A percentile compares a stretch with the other conserved stretches of the same genome.
Evolutionary conservation across 2,888 invertebrate genomes (phyloP).

Genomic region (Halictus ligatus): DNA sequence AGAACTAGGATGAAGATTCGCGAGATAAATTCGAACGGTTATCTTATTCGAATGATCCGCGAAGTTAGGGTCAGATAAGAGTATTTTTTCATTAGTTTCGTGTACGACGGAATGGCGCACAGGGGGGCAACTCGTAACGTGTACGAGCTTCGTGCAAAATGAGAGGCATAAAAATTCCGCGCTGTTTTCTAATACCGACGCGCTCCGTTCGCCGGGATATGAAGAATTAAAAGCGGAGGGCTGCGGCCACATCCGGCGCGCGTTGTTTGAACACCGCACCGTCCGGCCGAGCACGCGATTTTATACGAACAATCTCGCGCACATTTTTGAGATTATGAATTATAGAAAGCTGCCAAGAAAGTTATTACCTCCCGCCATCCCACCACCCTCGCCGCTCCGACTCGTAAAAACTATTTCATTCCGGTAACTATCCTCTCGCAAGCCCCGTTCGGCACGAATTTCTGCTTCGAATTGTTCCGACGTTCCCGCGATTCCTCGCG

Average conservation of each 20-base stretch:
- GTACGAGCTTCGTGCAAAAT: neutral
- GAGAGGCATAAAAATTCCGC: neutral
- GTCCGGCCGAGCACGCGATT: neutral
- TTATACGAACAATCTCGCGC: conserved; percentile 3
- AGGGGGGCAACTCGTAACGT: neutral
- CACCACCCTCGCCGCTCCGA: no score
- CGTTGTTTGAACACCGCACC: neutral
- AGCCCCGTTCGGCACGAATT: neutral
- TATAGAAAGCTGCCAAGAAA: neutral
- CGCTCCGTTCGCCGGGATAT: neutral
- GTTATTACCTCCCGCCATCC: neutral
- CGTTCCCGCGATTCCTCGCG: neutral
- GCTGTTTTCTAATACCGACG: neutral
- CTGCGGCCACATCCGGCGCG: neutral
- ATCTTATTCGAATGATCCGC: neutral
- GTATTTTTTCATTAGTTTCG: neutral
- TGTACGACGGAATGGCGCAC: neutral
- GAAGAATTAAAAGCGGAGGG: neutral
- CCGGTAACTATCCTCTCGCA: neutral
- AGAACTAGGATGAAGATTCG: neutral
- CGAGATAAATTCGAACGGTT: neutral
- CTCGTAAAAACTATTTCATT: neutral
- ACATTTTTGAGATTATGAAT: neutral
- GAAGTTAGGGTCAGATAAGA: neutral
- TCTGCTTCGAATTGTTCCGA: neutral